Conservation (phyloP, 1,140 invertebrate species). For the Trichonephila clavata region DNA sequence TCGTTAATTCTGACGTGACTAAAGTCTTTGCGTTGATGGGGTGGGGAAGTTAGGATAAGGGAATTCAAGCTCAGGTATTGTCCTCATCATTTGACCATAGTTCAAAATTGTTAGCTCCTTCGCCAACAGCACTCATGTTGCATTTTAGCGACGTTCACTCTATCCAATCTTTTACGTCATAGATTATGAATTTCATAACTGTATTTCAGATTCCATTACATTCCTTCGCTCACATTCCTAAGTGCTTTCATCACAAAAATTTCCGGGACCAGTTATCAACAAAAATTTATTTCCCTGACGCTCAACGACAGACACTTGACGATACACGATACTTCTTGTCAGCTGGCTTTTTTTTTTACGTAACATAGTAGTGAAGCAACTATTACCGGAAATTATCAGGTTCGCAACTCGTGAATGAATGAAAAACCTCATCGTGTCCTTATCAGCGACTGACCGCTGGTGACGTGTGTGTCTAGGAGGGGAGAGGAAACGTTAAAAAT, state of each 20-base stretch:
- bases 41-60: too few species aligned
- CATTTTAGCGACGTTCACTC: too few species aligned
- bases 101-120: too few species aligned
- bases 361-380: not conserved
- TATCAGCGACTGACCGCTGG: conserved; percentile 11
- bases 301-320: not conserved
- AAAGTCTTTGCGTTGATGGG: too few species aligned
- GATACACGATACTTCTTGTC: not conserved
- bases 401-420: conserved; percentile 16
- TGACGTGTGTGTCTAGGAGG: not conserved
- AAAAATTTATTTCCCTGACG: not conserved
- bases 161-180: too few species aligned
- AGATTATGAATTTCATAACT: too few species aligned
- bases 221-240: not conserved
- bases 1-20: too few species aligned
- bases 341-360: not conserved
- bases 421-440: not conserved
- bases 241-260: not conserved
- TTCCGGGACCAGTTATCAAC: conserved; percentile 3
- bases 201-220: too few species aligned
- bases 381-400: not conserved
- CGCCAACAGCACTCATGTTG: too few species aligned
- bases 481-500: not conserved
- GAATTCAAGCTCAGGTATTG: too few species aligned
- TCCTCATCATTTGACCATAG: too few species aligned